A percentile compares a stretch with the other conserved stretches of the same genome.
Evolutionary conservation across 2,888 invertebrate species (phyloP).

Genomic region (Choreutis nemorana): DNA sequence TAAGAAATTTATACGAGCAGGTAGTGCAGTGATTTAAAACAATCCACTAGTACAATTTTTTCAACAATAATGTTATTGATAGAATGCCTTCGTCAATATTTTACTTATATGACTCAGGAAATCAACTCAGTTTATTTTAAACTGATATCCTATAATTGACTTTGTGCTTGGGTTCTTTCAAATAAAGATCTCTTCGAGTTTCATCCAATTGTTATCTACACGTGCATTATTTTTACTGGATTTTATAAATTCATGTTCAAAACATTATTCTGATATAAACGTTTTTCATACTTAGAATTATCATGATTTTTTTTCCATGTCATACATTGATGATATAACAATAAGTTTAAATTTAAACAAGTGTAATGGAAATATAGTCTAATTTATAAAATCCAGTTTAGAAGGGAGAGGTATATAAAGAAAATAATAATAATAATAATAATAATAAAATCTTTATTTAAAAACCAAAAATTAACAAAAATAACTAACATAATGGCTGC

Average conservation of each 20-base stretch:
- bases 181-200: conserved; percentile 31
- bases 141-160: no score
- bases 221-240: conserved; percentile 49
- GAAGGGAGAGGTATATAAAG: no score
- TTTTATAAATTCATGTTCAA: conserved; percentile 32
- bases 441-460: no score
- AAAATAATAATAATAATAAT: no score
- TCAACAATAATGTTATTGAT: no score
- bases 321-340: no score
- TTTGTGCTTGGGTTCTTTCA: not conserved
- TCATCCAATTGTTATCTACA: conserved; percentile 40
- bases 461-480: no score
- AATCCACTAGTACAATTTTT: conserved; percentile 4
- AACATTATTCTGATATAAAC: conserved; percentile 5
- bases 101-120: no score
- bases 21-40: conserved; percentile 13
- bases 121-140: no score
- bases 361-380: not conserved
- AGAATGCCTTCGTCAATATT: no score
- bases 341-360: not conserved
- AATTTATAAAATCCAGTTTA: no score
- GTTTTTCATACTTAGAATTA: not conserved
- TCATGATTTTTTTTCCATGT: conserved; percentile 3
- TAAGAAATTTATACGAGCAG: conserved; percentile 12
- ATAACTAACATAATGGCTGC: no score